Evolutionary conservation across 2,797 vertebrate genomes (phyloP).

Genomic region (Sebastiscus tertius): DNA sequence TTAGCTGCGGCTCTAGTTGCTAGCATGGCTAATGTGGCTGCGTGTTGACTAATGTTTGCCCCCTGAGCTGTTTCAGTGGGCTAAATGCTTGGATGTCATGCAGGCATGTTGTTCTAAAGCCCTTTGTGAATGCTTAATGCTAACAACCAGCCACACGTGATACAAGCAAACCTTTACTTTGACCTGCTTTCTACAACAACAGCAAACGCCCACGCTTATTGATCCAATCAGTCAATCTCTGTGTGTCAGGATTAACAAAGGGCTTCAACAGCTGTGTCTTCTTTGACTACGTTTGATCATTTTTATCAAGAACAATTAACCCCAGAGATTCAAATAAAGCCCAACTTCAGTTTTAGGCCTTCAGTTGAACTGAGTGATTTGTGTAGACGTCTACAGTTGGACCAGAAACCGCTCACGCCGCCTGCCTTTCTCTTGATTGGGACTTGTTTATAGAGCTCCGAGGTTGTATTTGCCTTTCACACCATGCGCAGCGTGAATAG

Average conservation of each 20-base stretch:
- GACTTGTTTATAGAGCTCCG: conserved; percentile 45
- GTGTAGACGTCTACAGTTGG: not conserved
- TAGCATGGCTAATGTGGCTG: not conserved
- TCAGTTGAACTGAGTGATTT: not conserved
- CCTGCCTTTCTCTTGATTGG: conserved; percentile 39
- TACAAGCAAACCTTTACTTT: conserved; percentile 6
- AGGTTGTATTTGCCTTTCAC: conserved; percentile 61
- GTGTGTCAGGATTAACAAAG: conserved; percentile 9
- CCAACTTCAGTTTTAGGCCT: not conserved
- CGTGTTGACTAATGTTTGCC: not conserved
- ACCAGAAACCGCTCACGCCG: conserved; percentile 13
- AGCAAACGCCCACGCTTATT: conserved; percentile 11
- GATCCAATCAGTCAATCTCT: conserved; percentile 17
- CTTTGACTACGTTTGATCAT: not conserved
- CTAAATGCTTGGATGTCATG: conserved; percentile 25
- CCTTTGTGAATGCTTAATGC: conserved; percentile 25
- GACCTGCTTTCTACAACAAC: conserved; percentile 22
- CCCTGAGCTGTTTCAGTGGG: not conserved
- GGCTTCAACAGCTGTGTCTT: not conserved
- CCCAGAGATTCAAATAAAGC: not conserved
- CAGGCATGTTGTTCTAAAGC: conserved; percentile 18
- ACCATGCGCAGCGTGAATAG: conserved; percentile 53
- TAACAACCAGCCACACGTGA: conserved; percentile 17
- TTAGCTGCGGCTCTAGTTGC: not conserved
- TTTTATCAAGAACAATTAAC: conserved; percentile 11